Percentiles rank a stretch among this genome's conserved stretches.
These are phyloP conservation scores for Brienomyrus brachyistius DNA, from an alignment of 2,113 vertebrate genomes.

Conservation along the genomic window DNA sequence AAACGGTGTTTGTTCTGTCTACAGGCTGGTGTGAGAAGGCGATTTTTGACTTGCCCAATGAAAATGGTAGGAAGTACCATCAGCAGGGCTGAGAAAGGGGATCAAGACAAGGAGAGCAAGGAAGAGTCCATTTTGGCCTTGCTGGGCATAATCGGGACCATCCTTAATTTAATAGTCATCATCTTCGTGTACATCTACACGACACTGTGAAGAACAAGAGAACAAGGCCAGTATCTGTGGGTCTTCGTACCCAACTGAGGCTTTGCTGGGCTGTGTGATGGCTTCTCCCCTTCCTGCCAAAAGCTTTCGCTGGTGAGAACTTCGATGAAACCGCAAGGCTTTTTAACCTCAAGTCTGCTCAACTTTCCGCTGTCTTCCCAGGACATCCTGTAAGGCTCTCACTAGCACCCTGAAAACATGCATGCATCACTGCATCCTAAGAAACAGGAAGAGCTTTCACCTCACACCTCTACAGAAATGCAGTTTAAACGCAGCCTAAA, in stretches of 20 bases:
- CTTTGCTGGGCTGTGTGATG: neutral
- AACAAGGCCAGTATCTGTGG: neutral
- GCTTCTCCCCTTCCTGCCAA: neutral
- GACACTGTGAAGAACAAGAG: constrained; percentile 60
- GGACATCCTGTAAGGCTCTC: neutral
- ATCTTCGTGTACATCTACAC: constrained; percentile 99
- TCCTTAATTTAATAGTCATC: constrained; percentile 92
- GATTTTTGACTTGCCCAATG: constrained; percentile 76
- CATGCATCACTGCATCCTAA: neutral
- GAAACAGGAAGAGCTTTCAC: neutral
- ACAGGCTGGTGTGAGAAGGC: constrained; percentile 75
- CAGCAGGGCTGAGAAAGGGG: constrained; percentile 86
- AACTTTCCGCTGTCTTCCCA: neutral
- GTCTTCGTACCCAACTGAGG: neutral
- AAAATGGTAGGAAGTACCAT: constrained; percentile 94
- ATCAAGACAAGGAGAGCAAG: constrained; percentile 88
- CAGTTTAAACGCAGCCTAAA: neutral
- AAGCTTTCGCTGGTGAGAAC: neutral
- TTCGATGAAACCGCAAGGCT: neutral
- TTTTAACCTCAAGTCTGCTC: neutral
- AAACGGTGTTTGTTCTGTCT: constrained; percentile 35
- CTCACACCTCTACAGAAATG: neutral
- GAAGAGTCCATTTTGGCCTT: constrained; percentile 92
- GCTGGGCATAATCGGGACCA: constrained; percentile 93
- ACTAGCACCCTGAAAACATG: neutral